phyloP scores from a whole-genome alignment of 2,113 vertebrate genomes.

The Colaptes auratus region DNA sequence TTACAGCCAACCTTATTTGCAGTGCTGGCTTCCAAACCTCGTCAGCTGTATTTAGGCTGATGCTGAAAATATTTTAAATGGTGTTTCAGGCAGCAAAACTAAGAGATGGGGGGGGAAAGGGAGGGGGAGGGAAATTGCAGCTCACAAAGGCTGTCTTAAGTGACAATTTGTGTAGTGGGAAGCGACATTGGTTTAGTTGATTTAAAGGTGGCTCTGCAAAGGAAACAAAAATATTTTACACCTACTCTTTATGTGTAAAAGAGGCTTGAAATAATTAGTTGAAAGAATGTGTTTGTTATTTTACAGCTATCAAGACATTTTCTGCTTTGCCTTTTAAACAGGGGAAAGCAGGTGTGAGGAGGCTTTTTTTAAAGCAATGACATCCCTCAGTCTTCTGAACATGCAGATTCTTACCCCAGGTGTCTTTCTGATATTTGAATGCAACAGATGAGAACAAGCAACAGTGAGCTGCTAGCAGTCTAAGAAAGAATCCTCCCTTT shows the following conservation, averaged over 20 bases:
- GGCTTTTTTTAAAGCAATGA: background rate
- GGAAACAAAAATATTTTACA: constrained; percentile 43
- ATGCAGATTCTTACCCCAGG: background rate
- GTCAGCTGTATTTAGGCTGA: background rate
- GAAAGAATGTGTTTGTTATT: background rate
- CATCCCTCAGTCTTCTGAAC: background rate
- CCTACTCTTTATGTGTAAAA: constrained; percentile 1
- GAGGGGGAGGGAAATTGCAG: background rate
- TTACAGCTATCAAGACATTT: background rate
- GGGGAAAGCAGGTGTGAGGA: background rate
- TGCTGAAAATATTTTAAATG: background rate
- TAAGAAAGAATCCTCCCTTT: constrained; percentile 9
- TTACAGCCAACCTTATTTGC: background rate
- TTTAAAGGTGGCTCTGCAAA: background rate
- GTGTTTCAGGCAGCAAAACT: background rate
- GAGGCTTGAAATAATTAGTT: background rate
- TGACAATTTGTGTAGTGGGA: constrained; percentile 31
- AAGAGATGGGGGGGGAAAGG: background rate
- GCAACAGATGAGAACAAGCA: constrained; percentile 17
- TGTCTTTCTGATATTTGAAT: background rate
- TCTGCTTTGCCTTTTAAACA: background rate
- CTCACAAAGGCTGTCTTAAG: constrained; percentile 19
- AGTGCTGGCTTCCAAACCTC: background rate
- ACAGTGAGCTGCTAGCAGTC: background rate
- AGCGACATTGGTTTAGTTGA: background rate